Evolutionary conservation across 2,797 vertebrate genomes (phyloP).

Genomic region (Simalia tracyae): DNA sequence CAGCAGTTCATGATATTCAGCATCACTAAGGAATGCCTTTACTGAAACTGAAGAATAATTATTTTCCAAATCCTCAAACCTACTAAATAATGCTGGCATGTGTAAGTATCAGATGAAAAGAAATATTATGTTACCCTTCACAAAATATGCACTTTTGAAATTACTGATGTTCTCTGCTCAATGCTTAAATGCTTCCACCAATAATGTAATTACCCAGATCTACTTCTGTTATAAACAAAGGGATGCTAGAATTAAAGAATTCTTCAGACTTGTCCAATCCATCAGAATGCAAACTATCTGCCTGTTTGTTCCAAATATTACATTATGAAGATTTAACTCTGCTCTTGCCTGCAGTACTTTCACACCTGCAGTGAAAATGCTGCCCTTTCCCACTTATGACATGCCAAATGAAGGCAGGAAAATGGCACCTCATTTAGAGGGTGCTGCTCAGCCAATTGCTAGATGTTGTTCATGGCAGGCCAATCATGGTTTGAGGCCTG

Average conservation of each 20-base stretch:
- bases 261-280: neutral
- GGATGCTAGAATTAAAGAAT: neutral
- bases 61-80: neutral
- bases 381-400: neutral
- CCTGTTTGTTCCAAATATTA: neutral
- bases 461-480: neutral
- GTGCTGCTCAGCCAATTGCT: neutral
- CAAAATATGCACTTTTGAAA: neutral
- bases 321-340: neutral
- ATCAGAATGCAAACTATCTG: neutral
- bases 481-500: neutral
- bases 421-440: neutral
- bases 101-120: neutral
- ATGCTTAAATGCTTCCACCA: neutral
- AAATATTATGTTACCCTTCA: neutral
- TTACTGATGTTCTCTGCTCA: neutral
- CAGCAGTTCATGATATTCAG: too few relatives aligned
- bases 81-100: neutral
- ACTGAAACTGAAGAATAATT: neutral
- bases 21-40: neutral
- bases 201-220: slow-evolving; percentile 13
- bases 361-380: neutral
- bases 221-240: neutral
- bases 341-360: neutral
- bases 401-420: neutral